Evolutionary conservation across 1,140 invertebrate species (phyloP), one percentile per base, ranked within the genome.

Genomic region (Polyergus mexicanus): DNA sequence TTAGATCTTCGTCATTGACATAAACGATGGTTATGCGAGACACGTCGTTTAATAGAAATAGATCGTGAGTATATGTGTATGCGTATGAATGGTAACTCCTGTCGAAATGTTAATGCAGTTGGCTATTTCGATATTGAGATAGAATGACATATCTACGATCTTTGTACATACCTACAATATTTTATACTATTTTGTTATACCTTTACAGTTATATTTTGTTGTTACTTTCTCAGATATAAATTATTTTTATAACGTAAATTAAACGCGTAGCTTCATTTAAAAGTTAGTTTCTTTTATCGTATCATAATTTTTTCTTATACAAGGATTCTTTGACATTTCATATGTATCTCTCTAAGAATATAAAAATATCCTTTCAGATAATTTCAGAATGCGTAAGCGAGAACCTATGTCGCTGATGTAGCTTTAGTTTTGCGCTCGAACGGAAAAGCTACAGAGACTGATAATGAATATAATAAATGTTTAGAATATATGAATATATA

Each of bases 311-410:
- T 19, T 22, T 75, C 3, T 47, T 22, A 35, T 8, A 38, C 8
- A 38, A 51, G n/a, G 35, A 35, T 65, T 3, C 10, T 38, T 19
- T 54, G 2, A 35, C 5, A 3, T 35, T 74, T 51, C 22, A 11
- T 58, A 25, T 38, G 3, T 56, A 3, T 28, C 47, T 25, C 3
- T 77, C 28, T n/a, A 25, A 25, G 3, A 62, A 13, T 19, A 4
- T 32, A 44, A 13, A 13, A 8, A 0, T 60, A 72, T 25, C 7
- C 44, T 72, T 32, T n/a, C 19, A 44, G 3, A 80, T 32, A 56
- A 72, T 28, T 72, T 44, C 19, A 66, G 75, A 87, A 87, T 87
- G 85, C 32, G 51, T 60, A 85, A 87, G 56, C 83, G 56, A 69
- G 25, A 51, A 11, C 51, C 25, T 13, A 32, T 71, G 65, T 71